Base-by-base conservation (phyloP, 2,113 vertebrate species). In the Rhinolophus ferrumequinum region DNA sequence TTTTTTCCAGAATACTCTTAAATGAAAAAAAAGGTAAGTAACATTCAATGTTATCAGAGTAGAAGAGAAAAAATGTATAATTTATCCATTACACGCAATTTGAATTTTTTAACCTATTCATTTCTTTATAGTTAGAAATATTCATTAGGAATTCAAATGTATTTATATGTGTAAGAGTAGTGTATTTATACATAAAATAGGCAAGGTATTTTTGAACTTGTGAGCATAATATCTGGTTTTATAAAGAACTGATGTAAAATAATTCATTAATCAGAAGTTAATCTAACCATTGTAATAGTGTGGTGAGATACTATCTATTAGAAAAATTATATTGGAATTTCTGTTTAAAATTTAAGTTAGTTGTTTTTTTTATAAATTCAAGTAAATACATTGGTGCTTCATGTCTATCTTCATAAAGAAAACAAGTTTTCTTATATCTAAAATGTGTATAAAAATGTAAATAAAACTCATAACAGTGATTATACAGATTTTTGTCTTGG, bases 291-390 rank as follows among this genome's bases (percentile, higher is more conserved):
- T 92, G 19, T 19, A 76, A 62, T 11, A 81, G 28, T 97, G 56
- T 85, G 92, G 30, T 69, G 8, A 26, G 11, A 62, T n/a, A 50
- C n/a, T 62, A 16, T 16, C 16, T 38, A 69, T 41, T 64, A 56
- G n/a, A 88, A 88, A 88, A 33, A 38, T 33, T 12, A 12, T 13
- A 62, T 44, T 95, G 19, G 47, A 38, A 90, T 91, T 89, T 24
- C 6, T 95, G 35, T 52, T 21, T 86, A 94, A 81, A 92, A 94
- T 77, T 79, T 89, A 24, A 22, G n/a, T 33, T 95, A 72, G 1
- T 93, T 41, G 41, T 41, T 41, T 94, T 56, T 82, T 38, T 6
- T 14, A 44, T 94, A 97, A 50, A 8, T 58, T 66, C 10, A 80
- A 50, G 28, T 58, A 5, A 69, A n/a, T 73, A 2, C 5, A 21